These are phyloP conservation scores for Agrilus biguttatus DNA, from an alignment of 2,888 invertebrate species.

Conservation along the genomic window DNA sequence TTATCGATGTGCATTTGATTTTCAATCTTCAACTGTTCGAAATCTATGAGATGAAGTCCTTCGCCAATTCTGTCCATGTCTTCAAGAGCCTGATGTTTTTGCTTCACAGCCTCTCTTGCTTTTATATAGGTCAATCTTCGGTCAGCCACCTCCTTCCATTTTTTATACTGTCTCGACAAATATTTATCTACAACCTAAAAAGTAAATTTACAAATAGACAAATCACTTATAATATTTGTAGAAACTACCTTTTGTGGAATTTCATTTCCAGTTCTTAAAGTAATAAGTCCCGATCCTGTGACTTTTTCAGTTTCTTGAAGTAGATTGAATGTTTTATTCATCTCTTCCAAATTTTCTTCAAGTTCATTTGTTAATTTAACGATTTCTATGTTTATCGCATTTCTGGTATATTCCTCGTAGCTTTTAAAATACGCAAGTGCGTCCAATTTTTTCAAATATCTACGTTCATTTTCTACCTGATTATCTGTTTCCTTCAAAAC, in stretches of 20 bases:
- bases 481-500: constrained; percentile 19
- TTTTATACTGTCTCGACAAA: constrained; percentile 18
- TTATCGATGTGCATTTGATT: constrained; percentile 39
- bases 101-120: constrained; percentile 20
- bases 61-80: constrained; percentile 34
- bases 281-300: constrained; percentile 22
- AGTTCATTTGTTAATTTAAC: constrained; percentile 12
- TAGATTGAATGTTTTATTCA: constrained; percentile 13
- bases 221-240: no score
- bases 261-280: constrained; percentile 24
- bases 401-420: constrained; percentile 9
- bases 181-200: constrained; percentile 17
- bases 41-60: constrained; percentile 36
- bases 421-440: constrained; percentile 14
- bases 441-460: constrained; percentile 21
- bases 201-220: no score
- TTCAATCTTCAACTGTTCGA: constrained; percentile 40
- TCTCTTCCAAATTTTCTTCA: constrained; percentile 12
- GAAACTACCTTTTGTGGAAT: constrained; percentile 21
- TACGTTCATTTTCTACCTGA: constrained; percentile 15
- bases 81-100: constrained; percentile 20
- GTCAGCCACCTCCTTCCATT: constrained; percentile 18
- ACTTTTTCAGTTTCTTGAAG: constrained; percentile 21
- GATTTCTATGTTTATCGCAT: constrained; percentile 14
- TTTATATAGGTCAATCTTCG: constrained; percentile 23